Evolutionary conservation across 2,113 vertebrate species (phyloP), one percentile per base, ranked within the genome.

Genomic region (Electrona antarctica): DNA sequence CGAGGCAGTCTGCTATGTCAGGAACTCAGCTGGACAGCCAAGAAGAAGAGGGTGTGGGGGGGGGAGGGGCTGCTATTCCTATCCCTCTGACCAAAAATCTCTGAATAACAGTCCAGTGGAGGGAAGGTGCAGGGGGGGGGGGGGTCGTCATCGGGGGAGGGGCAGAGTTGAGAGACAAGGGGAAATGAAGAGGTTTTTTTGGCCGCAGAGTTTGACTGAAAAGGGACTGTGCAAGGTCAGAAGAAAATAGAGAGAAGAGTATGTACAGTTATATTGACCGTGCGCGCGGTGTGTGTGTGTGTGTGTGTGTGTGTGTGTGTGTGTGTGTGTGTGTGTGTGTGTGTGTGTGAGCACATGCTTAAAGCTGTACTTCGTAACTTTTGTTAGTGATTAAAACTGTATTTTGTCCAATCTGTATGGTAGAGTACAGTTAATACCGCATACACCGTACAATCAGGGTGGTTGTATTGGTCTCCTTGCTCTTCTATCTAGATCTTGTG

Each of bases 1-100:
- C 75, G 78, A 88, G 86, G 77, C 80, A 85, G 88, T 89, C 87
- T 93, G 90, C 89, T 90, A 93, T 92, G 91, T 88, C 60, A 82
- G 89, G 88, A 94, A 93, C 84, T 90, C 83, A 59, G 67, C 67
- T 45, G 71, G 74, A 71, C 62, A 69, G 72, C 77, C 69, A 63
- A 58, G 62, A 62, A 67, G 60, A 74, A 78, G 81, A 82, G 75
- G 65, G 64, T 73, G 45, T 86, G 49, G 52, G 56, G 69, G 41
- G 55, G 47, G 63, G 69, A 82, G 66, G 71, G 87, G 52, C 74
- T 54, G 73, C 64, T 78, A 52, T 73, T 79, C 64, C 41, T 76
- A 71, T 82, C 60, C 54, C 73, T 48, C 59, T 62, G 63, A 64
- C 14, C 56, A 66, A 72, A 72, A 75, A 45, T 54, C 48, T 45